These are phyloP conservation scores for Amphiduros pacificus DNA, from an alignment of 2,888 invertebrate genomes.

Conservation along the genomic window DNA sequence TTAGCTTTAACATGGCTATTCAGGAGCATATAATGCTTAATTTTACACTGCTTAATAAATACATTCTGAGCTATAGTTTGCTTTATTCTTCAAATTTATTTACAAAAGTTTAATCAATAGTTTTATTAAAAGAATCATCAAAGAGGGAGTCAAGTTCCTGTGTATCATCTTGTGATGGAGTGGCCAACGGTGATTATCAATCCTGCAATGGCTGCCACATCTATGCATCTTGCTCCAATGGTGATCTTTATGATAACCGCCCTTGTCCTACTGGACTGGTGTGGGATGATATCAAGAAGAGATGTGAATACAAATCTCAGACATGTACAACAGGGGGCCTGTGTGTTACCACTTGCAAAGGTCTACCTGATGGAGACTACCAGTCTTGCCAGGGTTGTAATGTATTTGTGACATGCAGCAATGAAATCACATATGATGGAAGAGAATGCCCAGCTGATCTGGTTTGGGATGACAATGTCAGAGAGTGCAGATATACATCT, in stretches of 20 bases:
- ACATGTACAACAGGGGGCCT: too few relatives aligned
- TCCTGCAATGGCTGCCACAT: conserved; percentile 35
- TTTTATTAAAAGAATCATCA: too few relatives aligned
- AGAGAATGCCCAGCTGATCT: not conserved
- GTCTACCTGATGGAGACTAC: conserved; percentile 27
- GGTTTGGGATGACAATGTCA: conserved; percentile 4
- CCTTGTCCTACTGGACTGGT: not conserved
- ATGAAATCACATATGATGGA: not conserved
- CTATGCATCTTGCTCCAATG: conserved; percentile 35
- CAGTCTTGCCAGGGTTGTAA: not conserved
- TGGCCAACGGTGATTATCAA: conserved; percentile 35
- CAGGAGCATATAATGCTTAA: too few relatives aligned
- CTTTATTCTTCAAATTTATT: too few relatives aligned
- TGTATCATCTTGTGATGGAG: conserved; percentile 23
- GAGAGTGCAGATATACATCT: conserved; percentile 7
- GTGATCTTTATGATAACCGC: conserved; percentile 26
- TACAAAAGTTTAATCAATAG: too few relatives aligned
- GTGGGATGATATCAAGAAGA: conserved; percentile 8
- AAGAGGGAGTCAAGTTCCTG: too few relatives aligned
- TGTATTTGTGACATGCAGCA: not conserved
- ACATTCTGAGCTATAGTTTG: too few relatives aligned
- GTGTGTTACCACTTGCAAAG: not conserved
- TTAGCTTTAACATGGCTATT: too few relatives aligned
- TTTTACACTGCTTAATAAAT: too few relatives aligned
- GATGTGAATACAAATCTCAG: conserved; percentile 2